Evolutionary conservation across 2,113 vertebrate species (phyloP).

Genomic region (Chloropsis hardwickii): DNA sequence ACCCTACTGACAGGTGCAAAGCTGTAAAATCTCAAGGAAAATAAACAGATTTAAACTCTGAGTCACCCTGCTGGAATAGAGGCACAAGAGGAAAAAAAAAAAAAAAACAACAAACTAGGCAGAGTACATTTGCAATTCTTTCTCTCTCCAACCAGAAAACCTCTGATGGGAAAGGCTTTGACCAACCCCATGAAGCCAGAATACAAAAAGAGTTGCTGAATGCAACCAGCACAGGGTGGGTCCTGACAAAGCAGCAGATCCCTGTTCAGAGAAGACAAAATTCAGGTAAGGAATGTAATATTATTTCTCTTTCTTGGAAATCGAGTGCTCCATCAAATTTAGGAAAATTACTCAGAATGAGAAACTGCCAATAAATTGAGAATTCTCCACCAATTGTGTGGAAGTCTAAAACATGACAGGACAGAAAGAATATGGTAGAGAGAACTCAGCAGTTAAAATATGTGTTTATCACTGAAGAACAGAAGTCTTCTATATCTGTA

Average conservation of each 20-base stretch:
- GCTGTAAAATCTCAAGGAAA: slow-evolving; percentile 40
- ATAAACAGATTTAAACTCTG: slow-evolving; percentile 47
- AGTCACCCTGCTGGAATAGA: slow-evolving; percentile 57
- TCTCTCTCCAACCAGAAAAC: slow-evolving; percentile 73
- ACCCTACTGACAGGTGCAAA: slow-evolving; percentile 43
- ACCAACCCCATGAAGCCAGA: slow-evolving; percentile 65
- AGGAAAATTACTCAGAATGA: not conserved
- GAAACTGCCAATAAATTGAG: not conserved
- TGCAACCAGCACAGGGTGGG: slow-evolving; percentile 69
- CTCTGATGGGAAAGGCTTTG: slow-evolving; percentile 69
- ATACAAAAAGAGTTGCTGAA: slow-evolving; percentile 69
- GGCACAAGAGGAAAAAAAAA: slow-evolving; percentile 15
- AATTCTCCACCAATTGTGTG: not conserved
- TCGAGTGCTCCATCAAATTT: slow-evolving; percentile 69
- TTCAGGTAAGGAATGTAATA: slow-evolving; percentile 65
- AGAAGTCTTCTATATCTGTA: not conserved
- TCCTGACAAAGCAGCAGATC: slow-evolving; percentile 66
- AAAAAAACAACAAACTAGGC: slow-evolving; percentile 52
- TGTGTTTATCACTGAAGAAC: not conserved
- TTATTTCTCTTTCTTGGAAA: slow-evolving; percentile 69
- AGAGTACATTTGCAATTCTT: slow-evolving; percentile 74
- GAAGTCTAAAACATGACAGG: not conserved
- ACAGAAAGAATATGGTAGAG: not conserved
- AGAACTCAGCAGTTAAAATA: not conserved
- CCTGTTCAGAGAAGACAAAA: slow-evolving; percentile 71